A percentile compares a stretch with the other conserved stretches of the same genome.
Evolutionary conservation across 2,888 invertebrate genomes (phyloP).

Genomic region (Eledona agricola): DNA sequence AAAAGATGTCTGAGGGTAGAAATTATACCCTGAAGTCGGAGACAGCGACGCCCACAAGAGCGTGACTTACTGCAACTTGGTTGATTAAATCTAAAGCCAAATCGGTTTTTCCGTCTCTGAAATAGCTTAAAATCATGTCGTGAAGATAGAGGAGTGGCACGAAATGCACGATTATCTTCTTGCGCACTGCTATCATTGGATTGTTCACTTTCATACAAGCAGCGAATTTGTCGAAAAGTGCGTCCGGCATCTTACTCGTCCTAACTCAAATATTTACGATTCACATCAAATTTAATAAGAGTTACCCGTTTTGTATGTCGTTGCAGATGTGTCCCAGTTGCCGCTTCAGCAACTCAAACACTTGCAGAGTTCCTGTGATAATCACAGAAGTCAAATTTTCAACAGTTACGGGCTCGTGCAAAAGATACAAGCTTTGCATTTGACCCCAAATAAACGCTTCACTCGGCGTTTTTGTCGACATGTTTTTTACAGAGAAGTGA

Average conservation of each 20-base stretch:
- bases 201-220: too few relatives aligned
- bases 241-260: too few relatives aligned
- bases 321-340: slow-evolving; percentile 4
- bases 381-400: background rate
- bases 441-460: slow-evolving; percentile 4
- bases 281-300: background rate
- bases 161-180: slow-evolving; percentile 8
- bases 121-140: slow-evolving; percentile 9
- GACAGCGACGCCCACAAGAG: slow-evolving; percentile 2
- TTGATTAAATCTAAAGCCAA: slow-evolving; percentile 10
- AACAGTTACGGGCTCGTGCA: background rate
- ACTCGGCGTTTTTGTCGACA: background rate
- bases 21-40: slow-evolving; percentile 12
- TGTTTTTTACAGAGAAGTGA: slow-evolving; percentile 5
- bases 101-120: background rate
- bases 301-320: slow-evolving; percentile 8
- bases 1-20: background rate
- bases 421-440: slow-evolving; percentile 3
- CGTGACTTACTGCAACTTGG: slow-evolving; percentile 11
- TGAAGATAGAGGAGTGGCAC: slow-evolving; percentile 5
- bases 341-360: slow-evolving; percentile 2
- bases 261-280: too few relatives aligned
- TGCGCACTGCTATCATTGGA: too few relatives aligned
- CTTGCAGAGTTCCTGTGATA: background rate
- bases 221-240: too few relatives aligned